Evolutionary conservation across 1,140 invertebrate species (phyloP), one percentile per base, ranked within the genome.

Genomic region (Drosophila lini): DNA sequence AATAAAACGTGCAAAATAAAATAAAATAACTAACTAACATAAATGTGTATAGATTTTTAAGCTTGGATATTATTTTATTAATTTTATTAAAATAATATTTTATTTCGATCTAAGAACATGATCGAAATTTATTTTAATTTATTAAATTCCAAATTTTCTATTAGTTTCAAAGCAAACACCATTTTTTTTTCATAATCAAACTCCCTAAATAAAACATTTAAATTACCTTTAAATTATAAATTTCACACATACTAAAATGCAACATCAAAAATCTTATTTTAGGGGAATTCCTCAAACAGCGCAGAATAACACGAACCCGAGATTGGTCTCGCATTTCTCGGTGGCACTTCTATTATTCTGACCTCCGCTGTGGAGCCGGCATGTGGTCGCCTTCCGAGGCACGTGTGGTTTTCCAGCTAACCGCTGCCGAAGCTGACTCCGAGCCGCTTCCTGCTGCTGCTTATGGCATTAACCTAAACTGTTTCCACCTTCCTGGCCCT

Each of bases 381-480:
- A 90, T 90, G 84, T 84, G 84, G 84, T 90, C 84, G 62, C 41
- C 74, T 78, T 69, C 76, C 58, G 80, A 83, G 89, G 89, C 89
- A 91, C 89, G 89, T 91, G 89, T 91, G 89, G 89, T 91, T 91
- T 91, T 91, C 89, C 89, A 82, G 84, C 59, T 91, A 91, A 91
- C 73, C 71, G 70, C 82, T 68, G 65, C 44, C 41, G 28, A 22
- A 28, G 69, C 63, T 57, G 57, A 34, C 57, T 61, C 65, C 71
- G 61, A 45, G 41, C 47, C 61, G 58, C 68, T 78, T 73, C 79
- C 80, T 80, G 79, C 84, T 84, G 81, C 81, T 59, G 60, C 44
- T 70, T 65, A 40, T 79, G 80, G 79, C 67, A 89, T 89, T 89
- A 84, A 89, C 79, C 84, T 89, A 89, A 89, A 89, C 84, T 90